Percentiles rank a stretch among this genome's conserved stretches.
phyloP scores from a whole-genome alignment of 2,888 invertebrate genomes.

The Dryadula phaetusa region DNA sequence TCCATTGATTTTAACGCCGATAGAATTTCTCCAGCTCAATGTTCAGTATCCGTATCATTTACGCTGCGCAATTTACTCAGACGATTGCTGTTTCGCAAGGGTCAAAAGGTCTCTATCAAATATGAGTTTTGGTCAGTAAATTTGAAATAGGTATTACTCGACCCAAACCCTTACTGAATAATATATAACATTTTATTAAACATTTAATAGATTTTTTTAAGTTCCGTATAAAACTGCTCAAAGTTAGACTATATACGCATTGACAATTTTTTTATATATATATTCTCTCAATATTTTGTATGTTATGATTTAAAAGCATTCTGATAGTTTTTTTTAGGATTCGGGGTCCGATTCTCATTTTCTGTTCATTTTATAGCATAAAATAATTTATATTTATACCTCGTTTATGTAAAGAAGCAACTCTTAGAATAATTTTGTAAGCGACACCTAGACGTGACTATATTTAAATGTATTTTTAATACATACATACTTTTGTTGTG shows the following conservation, averaged over 20 bases:
- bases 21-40: constrained; percentile 39
- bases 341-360: not conserved
- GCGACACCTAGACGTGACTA: constrained; percentile 54
- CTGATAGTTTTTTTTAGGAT: too few species aligned
- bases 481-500: constrained; percentile 38
- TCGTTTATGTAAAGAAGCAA: constrained; percentile 58
- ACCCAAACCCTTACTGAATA: constrained; percentile 40
- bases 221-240: too few species aligned
- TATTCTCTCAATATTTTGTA: too few species aligned
- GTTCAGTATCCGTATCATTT: constrained; percentile 42
- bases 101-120: constrained; percentile 48
- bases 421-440: constrained; percentile 57
- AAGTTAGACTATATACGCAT: too few species aligned
- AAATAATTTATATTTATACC: constrained; percentile 63
- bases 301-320: too few species aligned
- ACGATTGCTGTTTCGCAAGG: constrained; percentile 45
- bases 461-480: constrained; percentile 46
- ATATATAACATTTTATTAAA: constrained; percentile 38
- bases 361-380: not conserved
- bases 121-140: constrained; percentile 48
- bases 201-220: constrained; percentile 31
- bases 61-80: constrained; percentile 45
- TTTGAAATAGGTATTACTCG: constrained; percentile 44
- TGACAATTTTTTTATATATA: too few species aligned
- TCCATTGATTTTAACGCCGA: constrained; percentile 31